phyloP scores from a whole-genome alignment of 2,113 vertebrate genomes.

The Xiphophorus maculatus region DNA sequence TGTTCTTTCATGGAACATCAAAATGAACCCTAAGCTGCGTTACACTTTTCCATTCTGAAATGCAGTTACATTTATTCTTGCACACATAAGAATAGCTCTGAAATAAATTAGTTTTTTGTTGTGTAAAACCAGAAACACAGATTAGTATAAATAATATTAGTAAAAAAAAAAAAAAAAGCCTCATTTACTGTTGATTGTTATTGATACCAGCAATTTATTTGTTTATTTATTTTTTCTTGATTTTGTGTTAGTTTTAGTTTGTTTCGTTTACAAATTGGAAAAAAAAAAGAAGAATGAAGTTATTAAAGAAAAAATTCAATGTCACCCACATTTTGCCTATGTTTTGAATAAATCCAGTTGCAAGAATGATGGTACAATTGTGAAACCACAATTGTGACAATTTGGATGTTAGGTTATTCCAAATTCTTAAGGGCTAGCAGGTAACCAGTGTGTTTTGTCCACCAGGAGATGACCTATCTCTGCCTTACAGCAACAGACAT shows the following conservation, averaged over 20 bases:
- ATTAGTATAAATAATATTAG: background rate
- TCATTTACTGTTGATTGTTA: too few species aligned
- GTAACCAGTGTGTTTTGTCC: slow-evolving; percentile 51
- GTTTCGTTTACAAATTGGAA: too few species aligned
- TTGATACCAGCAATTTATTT: background rate
- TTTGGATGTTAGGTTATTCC: slow-evolving; percentile 12
- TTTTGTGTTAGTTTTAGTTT: too few species aligned
- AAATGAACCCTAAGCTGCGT: too few species aligned
- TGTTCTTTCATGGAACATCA: background rate
- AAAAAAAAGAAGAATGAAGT: too few species aligned
- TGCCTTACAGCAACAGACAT: slow-evolving; percentile 94
- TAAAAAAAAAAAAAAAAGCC: too few species aligned
- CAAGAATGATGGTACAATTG: background rate
- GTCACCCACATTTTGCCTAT: background rate
- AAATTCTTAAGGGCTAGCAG: slow-evolving; percentile 9
- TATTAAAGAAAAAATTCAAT: too few species aligned
- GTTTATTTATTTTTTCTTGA: too few species aligned
- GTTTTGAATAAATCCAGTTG: background rate
- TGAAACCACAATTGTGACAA: background rate
- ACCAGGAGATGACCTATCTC: slow-evolving; percentile 94
- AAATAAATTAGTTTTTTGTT: too few species aligned
- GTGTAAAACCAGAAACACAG: background rate
- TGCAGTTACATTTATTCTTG: background rate
- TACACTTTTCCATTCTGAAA: background rate
- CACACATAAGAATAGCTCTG: background rate